A percentile compares a stretch with the other conserved stretches of the same genome.
Evolutionary conservation across 2,113 vertebrate genomes (phyloP).

Genomic region (Sebastes fasciatus): DNA sequence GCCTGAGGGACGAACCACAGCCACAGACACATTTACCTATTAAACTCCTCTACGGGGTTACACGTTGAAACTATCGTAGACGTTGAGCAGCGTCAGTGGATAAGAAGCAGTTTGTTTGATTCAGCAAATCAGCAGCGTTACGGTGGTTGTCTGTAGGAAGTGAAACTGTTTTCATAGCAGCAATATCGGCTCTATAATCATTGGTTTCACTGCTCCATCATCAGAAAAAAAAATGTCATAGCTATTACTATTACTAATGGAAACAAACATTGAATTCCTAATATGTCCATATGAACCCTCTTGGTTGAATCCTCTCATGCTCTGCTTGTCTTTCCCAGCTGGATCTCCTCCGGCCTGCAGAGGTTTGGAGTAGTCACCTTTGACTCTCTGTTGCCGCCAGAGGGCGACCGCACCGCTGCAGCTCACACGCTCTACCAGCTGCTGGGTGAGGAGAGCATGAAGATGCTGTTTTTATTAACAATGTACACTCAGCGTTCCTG

Average conservation of each 20-base stretch:
- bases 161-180: no score
- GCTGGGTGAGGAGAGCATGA: slow-evolving; percentile 54
- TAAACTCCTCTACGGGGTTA: background rate
- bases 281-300: background rate
- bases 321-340: slow-evolving; percentile 34
- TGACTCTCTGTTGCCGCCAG: slow-evolving; percentile 62
- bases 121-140: no score
- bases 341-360: slow-evolving; percentile 52
- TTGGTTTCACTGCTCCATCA: background rate
- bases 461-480: background rate
- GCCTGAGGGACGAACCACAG: slow-evolving; percentile 4
- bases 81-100: no score
- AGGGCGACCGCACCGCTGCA: slow-evolving; percentile 53
- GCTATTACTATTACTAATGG: background rate
- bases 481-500: background rate
- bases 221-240: background rate
- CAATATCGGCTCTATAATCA: no score
- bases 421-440: slow-evolving; percentile 52
- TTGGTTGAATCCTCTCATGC: background rate
- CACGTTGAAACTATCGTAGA: no score
- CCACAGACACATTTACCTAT: background rate
- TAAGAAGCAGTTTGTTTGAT: no score
- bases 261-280: background rate
- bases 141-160: no score
- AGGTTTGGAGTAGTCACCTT: slow-evolving; percentile 53